Evolutionary conservation across 2,113 vertebrate genomes (phyloP).

Genomic region (Chloebia gouldiae): DNA sequence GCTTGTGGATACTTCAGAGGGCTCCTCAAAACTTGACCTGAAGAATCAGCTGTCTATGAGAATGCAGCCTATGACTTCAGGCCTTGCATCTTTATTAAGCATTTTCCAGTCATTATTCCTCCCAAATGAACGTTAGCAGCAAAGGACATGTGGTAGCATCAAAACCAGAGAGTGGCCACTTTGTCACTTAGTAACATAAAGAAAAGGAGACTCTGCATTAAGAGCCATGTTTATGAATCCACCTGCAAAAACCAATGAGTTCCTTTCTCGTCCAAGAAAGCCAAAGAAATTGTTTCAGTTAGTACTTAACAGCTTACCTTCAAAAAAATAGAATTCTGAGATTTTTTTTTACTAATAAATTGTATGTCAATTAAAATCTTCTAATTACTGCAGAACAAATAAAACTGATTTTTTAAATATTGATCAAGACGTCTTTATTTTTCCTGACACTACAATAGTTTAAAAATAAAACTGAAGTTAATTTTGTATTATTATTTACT

Average conservation of each 20-base stretch:
- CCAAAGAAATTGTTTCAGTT: background rate
- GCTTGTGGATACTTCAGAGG: background rate
- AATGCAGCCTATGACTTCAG: background rate
- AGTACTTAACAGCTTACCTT: background rate
- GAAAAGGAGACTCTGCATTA: background rate
- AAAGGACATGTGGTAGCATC: background rate
- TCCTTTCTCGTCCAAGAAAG: background rate
- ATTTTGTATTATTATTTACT: background rate
- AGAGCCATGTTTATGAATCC: background rate
- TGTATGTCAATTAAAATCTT: background rate
- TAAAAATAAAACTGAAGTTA: background rate
- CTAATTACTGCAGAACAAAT: background rate
- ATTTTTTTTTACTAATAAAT: background rate
- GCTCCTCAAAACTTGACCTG: background rate
- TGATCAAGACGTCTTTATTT: background rate
- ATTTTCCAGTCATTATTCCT: background rate
- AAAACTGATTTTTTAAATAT: background rate
- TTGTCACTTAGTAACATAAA: background rate
- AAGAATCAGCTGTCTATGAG: background rate
- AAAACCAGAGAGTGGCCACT: background rate
- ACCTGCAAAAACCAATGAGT: background rate
- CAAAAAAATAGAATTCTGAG: background rate
- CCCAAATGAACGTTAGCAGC: fast-evolving
- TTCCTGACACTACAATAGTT: background rate
- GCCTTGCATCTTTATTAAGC: background rate